These are phyloP conservation scores for Rhinoraja longicauda DNA, from an alignment of 2,797 vertebrate genomes.

Conservation along the genomic window DNA sequence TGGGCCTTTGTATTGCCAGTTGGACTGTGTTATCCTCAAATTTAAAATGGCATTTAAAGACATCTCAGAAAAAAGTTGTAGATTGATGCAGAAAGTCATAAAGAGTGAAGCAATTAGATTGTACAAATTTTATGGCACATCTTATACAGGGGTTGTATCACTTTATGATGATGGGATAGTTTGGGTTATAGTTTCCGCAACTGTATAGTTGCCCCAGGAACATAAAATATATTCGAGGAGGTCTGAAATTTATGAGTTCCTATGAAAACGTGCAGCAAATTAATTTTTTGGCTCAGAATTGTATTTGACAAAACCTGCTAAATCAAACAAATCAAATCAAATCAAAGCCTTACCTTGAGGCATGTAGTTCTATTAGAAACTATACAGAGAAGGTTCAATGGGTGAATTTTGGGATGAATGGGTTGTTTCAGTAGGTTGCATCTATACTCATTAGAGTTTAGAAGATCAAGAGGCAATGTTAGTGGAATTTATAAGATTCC, in stretches of 20 bases:
- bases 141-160: neutral
- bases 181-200: neutral
- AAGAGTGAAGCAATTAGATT: neutral
- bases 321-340: neutral
- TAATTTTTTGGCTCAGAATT: neutral
- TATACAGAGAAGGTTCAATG: too few relatives aligned
- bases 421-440: too few relatives aligned
- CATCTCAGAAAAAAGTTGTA: neutral
- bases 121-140: neutral
- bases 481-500: too few relatives aligned
- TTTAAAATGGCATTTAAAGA: neutral
- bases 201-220: neutral
- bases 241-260: neutral
- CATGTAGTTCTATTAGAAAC: too few relatives aligned
- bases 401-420: too few relatives aligned
- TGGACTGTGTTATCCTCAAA: neutral
- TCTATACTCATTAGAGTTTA: too few relatives aligned
- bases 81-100: neutral
- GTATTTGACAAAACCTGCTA: neutral
- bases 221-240: neutral
- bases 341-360: neutral
- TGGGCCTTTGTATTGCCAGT: neutral
- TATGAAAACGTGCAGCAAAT: neutral
- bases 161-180: neutral
- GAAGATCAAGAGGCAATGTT: too few relatives aligned